These are phyloP conservation scores for Incurvaria masculella DNA, from an alignment of 2,888 invertebrate species.

Conservation along the genomic window DNA sequence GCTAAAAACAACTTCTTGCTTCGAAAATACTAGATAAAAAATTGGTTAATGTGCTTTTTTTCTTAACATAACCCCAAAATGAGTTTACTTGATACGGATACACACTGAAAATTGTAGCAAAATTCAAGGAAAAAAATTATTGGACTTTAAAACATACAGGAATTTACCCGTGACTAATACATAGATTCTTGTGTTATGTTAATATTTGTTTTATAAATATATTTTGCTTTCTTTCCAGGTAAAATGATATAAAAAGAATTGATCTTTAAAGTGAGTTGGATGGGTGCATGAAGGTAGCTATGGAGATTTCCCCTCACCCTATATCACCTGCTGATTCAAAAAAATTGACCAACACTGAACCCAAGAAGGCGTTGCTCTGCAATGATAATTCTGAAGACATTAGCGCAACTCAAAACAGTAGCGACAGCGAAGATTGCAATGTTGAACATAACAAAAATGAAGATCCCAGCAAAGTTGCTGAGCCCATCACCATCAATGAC, in stretches of 20 bases:
- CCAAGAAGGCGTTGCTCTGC: neutral
- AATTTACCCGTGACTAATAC: constrained; percentile 11
- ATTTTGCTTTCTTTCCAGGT: no score
- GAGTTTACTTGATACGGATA: constrained; percentile 30
- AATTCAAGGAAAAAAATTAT: constrained; percentile 38
- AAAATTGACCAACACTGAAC: constrained; percentile 13
- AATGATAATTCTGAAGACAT: constrained; percentile 16
- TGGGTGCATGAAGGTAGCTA: constrained; percentile 37
- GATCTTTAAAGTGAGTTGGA: constrained; percentile 17
- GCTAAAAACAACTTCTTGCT: no score
- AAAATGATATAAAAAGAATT: no score
- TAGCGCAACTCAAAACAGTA: constrained; percentile 22
- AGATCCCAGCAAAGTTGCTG: constrained; percentile 17
- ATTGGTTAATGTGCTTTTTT: no score
- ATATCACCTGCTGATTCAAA: constrained; percentile 15
- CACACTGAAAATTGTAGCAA: constrained; percentile 35
- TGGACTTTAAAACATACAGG: constrained; percentile 18
- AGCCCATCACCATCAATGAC: constrained; percentile 11
- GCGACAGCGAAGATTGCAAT: constrained; percentile 21
- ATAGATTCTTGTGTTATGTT: constrained; percentile 10
- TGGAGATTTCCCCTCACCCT: constrained; percentile 22
- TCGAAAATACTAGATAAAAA: no score
- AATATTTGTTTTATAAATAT: no score
- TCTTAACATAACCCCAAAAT: no score
- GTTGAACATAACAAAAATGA: constrained; percentile 17